Evolutionary conservation across 2,113 vertebrate species (phyloP), one percentile per base, ranked within the genome.

Genomic region (Albula goreensis): DNA sequence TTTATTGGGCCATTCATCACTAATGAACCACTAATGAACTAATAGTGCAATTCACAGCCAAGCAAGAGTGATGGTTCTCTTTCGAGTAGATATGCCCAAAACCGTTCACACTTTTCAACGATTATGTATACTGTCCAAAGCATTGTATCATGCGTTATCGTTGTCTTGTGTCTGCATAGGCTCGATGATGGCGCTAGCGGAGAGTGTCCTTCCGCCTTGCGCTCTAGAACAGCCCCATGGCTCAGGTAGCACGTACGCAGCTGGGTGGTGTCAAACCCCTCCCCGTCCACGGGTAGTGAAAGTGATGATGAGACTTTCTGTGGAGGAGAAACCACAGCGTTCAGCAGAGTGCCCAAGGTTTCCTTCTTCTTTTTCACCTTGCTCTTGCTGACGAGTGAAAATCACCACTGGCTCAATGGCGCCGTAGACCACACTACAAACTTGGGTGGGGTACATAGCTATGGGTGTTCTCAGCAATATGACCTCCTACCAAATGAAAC

Each of bases 291-390:
- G 1, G 56, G 81, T 83, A 83, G n/a, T 83, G 81, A 83, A 83
- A 83, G 81, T 83, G 81, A 83, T 60, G 81, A 83, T 5, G 2
- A 31, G 25, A 49, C 19, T 63, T 60, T 82, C 53, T 10, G 56
- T n/a, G 31, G 80, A n/a, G 13, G 41, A 13, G 25, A 49, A 80
- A 49, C 19, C 78, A 50, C 80, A 17, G 3, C 2, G 50, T 82
- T 82, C 80, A 82, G n/a, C n/a, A 31, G 53, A 31, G 56, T 10
- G 53, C 25, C 49, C 2, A 22, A 51, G 66, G 57, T 63, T 74
- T 84, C 83, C 60, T 84, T 70, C 83, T 84, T 84, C 57, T 77
- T 84, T 74, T 77, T 77, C 83, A 41, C 60, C 60, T 22, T 77
- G 19, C 66, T 77, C 57, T 51, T 77, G 83, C 83, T 84, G 83